Evolutionary conservation across 2,797 vertebrate species (phyloP).

Genomic region (Chrysolophus pictus): DNA sequence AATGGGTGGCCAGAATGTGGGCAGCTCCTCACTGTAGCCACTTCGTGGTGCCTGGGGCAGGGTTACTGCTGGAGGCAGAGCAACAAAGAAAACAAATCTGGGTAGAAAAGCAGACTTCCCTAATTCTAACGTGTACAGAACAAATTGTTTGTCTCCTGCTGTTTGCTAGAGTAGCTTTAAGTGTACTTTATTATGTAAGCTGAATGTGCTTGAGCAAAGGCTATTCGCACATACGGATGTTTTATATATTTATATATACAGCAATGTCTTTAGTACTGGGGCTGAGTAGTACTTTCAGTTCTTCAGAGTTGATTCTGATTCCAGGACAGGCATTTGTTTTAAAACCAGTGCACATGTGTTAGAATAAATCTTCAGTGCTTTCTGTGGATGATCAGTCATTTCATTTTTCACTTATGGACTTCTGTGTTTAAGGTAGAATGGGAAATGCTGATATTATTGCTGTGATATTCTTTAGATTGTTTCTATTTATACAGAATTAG

Average conservation of each 20-base stretch:
- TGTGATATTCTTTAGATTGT: neutral
- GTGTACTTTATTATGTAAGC: neutral
- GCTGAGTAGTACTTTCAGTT: neutral
- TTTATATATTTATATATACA: neutral
- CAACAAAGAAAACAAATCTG: neutral
- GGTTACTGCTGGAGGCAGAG: neutral
- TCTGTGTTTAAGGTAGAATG: neutral
- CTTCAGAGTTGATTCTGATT: neutral
- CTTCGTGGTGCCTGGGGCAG: neutral
- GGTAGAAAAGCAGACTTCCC: neutral
- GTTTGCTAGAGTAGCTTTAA: neutral
- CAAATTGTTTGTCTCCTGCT: neutral
- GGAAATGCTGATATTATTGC: neutral
- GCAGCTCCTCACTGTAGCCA: neutral
- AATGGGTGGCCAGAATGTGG: rapidly evolving
- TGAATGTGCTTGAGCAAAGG: neutral
- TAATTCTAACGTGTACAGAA: neutral
- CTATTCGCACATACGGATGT: neutral
- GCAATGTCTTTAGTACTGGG: neutral
- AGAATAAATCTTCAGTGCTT: neutral
- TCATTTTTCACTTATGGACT: neutral
- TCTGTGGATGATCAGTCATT: neutral
- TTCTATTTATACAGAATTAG: neutral
- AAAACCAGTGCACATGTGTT: neutral
- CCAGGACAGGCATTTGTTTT: neutral